A percentile compares a stretch with the other conserved stretches of the same genome.
Evolutionary conservation across 1,140 invertebrate genomes (phyloP).

Genomic region (Apocrypta bakeri): DNA sequence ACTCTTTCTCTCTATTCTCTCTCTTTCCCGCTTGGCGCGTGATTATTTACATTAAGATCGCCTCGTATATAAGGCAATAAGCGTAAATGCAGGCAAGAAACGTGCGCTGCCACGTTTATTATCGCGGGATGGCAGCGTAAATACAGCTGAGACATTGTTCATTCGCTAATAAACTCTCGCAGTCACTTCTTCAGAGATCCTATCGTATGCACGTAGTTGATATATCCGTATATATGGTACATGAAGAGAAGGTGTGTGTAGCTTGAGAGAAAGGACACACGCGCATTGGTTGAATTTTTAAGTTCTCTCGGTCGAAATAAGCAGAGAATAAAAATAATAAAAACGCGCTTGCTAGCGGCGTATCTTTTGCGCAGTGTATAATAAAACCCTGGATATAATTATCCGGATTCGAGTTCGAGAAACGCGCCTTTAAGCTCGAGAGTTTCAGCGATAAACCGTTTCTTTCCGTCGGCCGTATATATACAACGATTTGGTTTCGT

Average conservation of each 20-base stretch:
- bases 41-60: background rate
- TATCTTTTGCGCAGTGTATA: conserved; percentile 51
- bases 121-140: too few relatives aligned
- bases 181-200: background rate
- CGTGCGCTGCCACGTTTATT: background rate
- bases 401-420: conserved; percentile 62
- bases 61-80: background rate
- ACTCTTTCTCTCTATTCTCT: too few relatives aligned
- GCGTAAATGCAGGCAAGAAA: background rate
- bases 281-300: conserved; percentile 13
- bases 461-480: conserved; percentile 25
- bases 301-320: background rate
- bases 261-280: background rate
- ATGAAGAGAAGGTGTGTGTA: background rate
- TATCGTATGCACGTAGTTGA: background rate
- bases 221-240: too few relatives aligned
- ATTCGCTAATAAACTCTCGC: conserved; percentile 45
- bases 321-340: conserved; percentile 54
- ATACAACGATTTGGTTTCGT: background rate
- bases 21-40: background rate
- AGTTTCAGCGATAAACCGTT: conserved; percentile 46
- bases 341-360: conserved; percentile 57
- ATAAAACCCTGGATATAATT: conserved; percentile 72
- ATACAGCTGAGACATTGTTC: conserved; percentile 49
- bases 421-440: conserved; percentile 37